These are phyloP conservation scores for Megaptera novaeangliae DNA, from an alignment of 2,113 vertebrate species.

Conservation along the genomic window DNA sequence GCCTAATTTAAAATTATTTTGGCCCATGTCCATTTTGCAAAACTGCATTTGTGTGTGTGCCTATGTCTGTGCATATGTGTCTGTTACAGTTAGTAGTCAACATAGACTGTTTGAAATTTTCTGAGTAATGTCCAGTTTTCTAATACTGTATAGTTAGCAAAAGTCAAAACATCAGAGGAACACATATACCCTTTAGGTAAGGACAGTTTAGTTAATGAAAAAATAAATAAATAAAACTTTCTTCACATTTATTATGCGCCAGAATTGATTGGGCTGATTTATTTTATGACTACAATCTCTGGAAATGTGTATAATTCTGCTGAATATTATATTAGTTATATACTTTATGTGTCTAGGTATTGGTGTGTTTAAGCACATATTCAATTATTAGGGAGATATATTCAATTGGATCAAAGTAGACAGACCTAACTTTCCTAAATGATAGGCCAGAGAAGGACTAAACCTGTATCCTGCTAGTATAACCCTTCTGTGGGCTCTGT, in stretches of 20 bases:
- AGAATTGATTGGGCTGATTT: neutral
- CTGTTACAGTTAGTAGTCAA: neutral
- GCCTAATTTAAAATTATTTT: slow-evolving; percentile 6
- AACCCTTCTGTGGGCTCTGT: accelerated
- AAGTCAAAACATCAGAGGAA: neutral
- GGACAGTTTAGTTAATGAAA: neutral
- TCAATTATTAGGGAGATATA: neutral
- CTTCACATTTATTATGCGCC: neutral
- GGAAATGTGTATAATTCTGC: neutral
- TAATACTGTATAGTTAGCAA: neutral
- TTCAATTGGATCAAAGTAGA: neutral
- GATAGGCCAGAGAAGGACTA: neutral
- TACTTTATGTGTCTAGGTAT: neutral
- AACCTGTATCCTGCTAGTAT: neutral
- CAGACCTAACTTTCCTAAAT: neutral
- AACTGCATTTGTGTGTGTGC: neutral
- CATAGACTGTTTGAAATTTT: neutral
- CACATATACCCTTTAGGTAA: neutral
- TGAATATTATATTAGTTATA: neutral
- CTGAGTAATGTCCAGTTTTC: neutral
- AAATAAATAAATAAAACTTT: neutral
- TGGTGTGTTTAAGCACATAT: neutral
- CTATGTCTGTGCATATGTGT: neutral
- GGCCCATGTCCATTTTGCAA: neutral
- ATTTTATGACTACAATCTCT: neutral